Evolutionary conservation across 1,140 invertebrate species (phyloP).

Genomic region (Limonius californicus): DNA sequence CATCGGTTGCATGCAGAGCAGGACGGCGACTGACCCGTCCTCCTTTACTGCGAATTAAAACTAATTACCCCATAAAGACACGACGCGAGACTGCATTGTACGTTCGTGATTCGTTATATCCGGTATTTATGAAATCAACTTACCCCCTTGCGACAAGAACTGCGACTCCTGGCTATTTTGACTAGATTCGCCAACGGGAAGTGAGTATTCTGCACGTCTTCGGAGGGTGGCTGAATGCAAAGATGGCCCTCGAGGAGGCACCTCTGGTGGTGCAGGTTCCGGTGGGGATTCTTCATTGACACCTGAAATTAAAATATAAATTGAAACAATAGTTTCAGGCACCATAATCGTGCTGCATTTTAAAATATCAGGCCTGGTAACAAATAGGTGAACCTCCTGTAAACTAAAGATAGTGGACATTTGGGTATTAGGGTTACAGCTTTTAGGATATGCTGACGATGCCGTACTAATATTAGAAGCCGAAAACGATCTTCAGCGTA

Average conservation of each 20-base stretch:
- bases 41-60: conserved; percentile 41
- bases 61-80: conserved; percentile 31
- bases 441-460: too few species aligned
- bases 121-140: conserved; percentile 8
- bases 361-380: too few species aligned
- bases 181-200: conserved; percentile 32
- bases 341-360: too few species aligned
- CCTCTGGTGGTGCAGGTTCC: conserved; percentile 69
- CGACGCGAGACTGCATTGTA: background rate
- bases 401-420: too few species aligned
- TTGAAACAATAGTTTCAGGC: too few species aligned
- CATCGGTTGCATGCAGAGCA: conserved; percentile 30
- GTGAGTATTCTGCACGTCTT: conserved; percentile 36
- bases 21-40: conserved; percentile 25
- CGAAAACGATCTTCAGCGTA: too few species aligned
- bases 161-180: conserved; percentile 36
- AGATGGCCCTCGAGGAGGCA: conserved; percentile 66
- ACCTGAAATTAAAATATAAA: conserved; percentile 46
- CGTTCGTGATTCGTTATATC: background rate
- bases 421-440: too few species aligned
- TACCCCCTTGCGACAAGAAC: conserved; percentile 34
- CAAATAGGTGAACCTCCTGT: too few species aligned
- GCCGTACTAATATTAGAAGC: too few species aligned
- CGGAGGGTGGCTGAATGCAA: conserved; percentile 53
- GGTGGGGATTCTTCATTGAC: conserved; percentile 62